Evolutionary conservation across 2,113 vertebrate species (phyloP).

Genomic region (Vidua macroura): DNA sequence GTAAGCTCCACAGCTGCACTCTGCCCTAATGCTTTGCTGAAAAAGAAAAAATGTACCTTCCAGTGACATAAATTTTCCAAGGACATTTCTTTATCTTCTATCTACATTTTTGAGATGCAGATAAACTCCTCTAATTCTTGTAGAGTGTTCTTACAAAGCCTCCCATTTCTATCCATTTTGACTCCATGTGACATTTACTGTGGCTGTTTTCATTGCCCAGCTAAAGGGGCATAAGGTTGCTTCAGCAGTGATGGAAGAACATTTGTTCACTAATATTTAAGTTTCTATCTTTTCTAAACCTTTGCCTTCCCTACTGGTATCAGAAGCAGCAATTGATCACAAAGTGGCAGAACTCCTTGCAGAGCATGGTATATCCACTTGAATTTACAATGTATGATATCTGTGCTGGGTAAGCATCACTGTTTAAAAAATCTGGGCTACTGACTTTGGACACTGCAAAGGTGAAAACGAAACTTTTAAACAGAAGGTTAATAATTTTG

Average conservation of each 20-base stretch:
- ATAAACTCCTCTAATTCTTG: neutral
- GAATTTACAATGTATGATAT: neutral
- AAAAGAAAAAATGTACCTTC: neutral
- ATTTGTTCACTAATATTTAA: neutral
- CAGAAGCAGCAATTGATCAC: neutral
- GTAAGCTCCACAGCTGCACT: neutral
- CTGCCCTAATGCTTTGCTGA: neutral
- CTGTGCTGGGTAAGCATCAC: neutral
- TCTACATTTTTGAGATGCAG: neutral
- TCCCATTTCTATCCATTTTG: neutral
- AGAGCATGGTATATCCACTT: neutral
- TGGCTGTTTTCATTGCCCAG: neutral
- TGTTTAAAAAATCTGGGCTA: neutral
- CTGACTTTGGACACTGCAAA: neutral
- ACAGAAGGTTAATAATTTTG: neutral
- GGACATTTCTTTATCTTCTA: neutral
- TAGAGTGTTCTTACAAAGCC: neutral
- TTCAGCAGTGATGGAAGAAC: neutral
- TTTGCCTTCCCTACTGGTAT: neutral
- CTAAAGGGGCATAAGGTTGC: neutral
- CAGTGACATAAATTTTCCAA: neutral
- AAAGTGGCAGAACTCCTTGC: neutral
- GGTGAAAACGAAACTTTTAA: neutral
- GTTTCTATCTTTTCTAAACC: neutral
- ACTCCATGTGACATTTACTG: neutral